Base-by-base conservation (phyloP, 2,797 vertebrate genomes). In the Orestias chungarensis region DNA sequence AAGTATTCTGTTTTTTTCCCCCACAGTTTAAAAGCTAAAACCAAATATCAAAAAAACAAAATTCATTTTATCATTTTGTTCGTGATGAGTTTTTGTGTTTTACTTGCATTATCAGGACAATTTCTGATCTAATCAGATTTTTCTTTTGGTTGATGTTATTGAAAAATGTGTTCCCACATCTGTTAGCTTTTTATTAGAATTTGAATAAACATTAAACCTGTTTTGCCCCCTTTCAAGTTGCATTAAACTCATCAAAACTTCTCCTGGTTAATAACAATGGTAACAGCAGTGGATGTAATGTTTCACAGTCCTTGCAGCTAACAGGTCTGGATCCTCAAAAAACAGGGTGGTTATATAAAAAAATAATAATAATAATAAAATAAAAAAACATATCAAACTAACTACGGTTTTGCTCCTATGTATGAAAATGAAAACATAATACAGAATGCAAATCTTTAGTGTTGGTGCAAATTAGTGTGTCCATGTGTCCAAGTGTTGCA, bases 401-500 rank as follows among this genome's bases (percentile, higher is more conserved):
- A n/a, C n/a, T n/a, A n/a, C n/a, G n/a, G n/a, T n/a, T n/a, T n/a
- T n/a, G n/a, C n/a, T n/a, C n/a, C n/a, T n/a, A n/a, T 66, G 18
- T 20, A 27, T 46, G 31, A 40, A 44, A n/a, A 64, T 62, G 79
- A 74, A 50, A 70, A 43, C 25, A 50, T n/a, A n/a, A n/a, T n/a
- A n/a, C n/a, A n/a, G n/a, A n/a, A n/a, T n/a, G n/a, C n/a, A n/a
- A n/a, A 38, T 65, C 27, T 68, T 55, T 47, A 20, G 12, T 38
- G 65, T 47, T 62, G 38, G 18, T 74, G 49, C 68, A 62, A 84
- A 75, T 46, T 68, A 68, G 55, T 71, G 43, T n/a, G n/a, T n/a
- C n/a, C n/a, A n/a, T n/a, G n/a, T n/a, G 54, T 64, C 66, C 64
- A 46, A 20, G 33, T 61, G 74, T 65, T 79, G 80, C 76, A 87